A percentile compares a stretch with the other conserved stretches of the same genome.
Evolutionary conservation across 2,113 vertebrate species (phyloP).

Genomic region (Pterophyllum scalare): DNA sequence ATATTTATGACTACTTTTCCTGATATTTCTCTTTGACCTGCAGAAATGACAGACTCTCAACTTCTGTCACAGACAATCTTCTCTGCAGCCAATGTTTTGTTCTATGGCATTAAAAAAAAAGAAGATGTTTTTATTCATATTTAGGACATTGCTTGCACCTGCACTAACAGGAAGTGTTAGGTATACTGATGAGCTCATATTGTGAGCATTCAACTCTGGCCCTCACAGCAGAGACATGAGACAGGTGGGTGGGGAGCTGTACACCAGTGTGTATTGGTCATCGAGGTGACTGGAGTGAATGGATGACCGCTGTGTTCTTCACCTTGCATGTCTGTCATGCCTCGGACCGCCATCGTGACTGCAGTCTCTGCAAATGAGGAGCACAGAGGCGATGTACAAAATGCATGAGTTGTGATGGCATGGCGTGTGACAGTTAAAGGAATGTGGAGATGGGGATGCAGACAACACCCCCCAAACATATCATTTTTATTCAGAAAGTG

Average conservation of each 20-base stretch:
- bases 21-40: conserved; percentile 31
- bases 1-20: neutral
- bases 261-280: conserved; percentile 38
- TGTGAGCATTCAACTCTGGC: conserved; percentile 53
- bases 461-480: conserved; percentile 23
- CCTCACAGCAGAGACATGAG: conserved; percentile 18
- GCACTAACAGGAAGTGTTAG: conserved; percentile 22
- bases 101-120: conserved; percentile 1
- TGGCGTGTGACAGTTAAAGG: conserved; percentile 25
- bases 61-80: conserved; percentile 33
- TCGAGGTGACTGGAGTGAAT: conserved; percentile 44
- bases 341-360: conserved; percentile 50
- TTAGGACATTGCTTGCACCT: conserved; percentile 25
- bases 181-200: conserved; percentile 68
- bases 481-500: conserved; percentile 70
- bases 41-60: conserved; percentile 31
- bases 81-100: conserved; percentile 13
- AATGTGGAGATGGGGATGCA: conserved; percentile 22
- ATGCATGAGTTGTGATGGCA: conserved; percentile 56
- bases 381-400: conserved; percentile 43
- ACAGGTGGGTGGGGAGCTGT: neutral
- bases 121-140: conserved; percentile 41
- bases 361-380: conserved; percentile 74
- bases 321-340: conserved; percentile 53
- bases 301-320: conserved; percentile 53